These are phyloP conservation scores for Augochlora pura DNA, from an alignment of 1,140 invertebrate species.

Conservation along the genomic window DNA sequence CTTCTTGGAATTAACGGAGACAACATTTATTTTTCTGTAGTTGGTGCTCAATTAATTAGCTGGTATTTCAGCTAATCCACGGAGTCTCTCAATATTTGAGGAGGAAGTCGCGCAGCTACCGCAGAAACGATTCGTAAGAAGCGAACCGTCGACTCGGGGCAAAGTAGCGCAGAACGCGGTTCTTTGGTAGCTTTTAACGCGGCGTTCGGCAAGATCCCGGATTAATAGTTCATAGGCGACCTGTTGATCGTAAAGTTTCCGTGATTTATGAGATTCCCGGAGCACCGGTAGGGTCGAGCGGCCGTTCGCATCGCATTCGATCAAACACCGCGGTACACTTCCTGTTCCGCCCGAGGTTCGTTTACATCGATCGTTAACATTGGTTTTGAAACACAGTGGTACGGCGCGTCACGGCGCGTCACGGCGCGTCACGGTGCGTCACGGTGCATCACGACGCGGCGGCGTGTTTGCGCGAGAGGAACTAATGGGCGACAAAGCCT, in stretches of 20 bases:
- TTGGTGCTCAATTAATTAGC: too few species aligned
- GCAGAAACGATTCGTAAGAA: too few species aligned
- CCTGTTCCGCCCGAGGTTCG: constrained; percentile 31
- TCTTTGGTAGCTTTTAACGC: too few species aligned
- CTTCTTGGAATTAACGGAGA: too few species aligned
- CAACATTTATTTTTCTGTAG: too few species aligned
- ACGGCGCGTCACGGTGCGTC: too few species aligned
- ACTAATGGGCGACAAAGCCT: constrained; percentile 56
- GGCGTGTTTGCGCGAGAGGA: constrained; percentile 52
- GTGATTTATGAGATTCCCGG: neutral
- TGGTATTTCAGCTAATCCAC: too few species aligned
- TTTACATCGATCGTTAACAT: constrained; percentile 56
- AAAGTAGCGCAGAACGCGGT: too few species aligned
- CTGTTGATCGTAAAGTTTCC: constrained; percentile 2
- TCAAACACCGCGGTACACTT: neutral
- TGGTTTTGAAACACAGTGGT: constrained; percentile 17
- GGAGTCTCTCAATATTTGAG: too few species aligned
- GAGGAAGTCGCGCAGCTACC: too few species aligned
- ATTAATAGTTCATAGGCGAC: neutral
- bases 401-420: too few species aligned
- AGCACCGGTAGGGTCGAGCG: neutral
- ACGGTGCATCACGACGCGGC: neutral
- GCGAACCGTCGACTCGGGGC: too few species aligned
- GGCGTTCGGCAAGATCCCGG: neutral
- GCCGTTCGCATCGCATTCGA: neutral